Base-by-base conservation (phyloP, 2,797 vertebrate species). In the Enteromius argenteus region DNA sequence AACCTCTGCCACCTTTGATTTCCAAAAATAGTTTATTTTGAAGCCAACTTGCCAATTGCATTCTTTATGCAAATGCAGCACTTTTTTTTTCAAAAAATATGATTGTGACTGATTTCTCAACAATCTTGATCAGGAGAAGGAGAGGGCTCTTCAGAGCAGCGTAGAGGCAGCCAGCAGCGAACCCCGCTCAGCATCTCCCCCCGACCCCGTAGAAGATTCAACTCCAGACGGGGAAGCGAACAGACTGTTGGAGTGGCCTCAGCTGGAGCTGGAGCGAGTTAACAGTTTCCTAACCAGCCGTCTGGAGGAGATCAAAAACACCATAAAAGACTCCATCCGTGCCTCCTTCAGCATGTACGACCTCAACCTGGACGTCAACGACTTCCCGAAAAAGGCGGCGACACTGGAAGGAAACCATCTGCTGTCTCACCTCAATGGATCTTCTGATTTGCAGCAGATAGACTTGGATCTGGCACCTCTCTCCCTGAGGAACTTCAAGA, bases 241-340 rank as follows among this genome's bases (percentile, higher is more conserved):
- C 62, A 93, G 95, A 83, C 93, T 98, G 73, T 92, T 98, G 58
- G 97, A 99, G 81, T 99, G 98, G 98, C 98, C 98, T 0, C 97
- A 98, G 91, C 93, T 95, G 87, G 98, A 99, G 89, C 93, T 99
- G 46, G 98, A 99, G 90, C 95, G 97, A 0, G 98, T 99, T 87
- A 99, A 98, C 94, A 99, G 96, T 92, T 99, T 99, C 88, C 95
- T 99, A 85, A 99, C 97, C 89, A 99, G 97, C 92, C 97, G 97
- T 19, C 95, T 99, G 23, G 98, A 98, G 90, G 98, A 99, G 92
- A 99, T 99, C 88, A 99, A 99, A 89, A 99, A 98, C 93, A 98
- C 97, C 87, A 99, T 99, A 89, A 98, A 99, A 92, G 97, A 99
- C 95, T 99, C 98, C 46, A 98, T 99, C 89, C 95, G 97, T 68